These are phyloP conservation scores for Drosophila lini DNA, from an alignment of 1,140 invertebrate species.

Conservation along the genomic window DNA sequence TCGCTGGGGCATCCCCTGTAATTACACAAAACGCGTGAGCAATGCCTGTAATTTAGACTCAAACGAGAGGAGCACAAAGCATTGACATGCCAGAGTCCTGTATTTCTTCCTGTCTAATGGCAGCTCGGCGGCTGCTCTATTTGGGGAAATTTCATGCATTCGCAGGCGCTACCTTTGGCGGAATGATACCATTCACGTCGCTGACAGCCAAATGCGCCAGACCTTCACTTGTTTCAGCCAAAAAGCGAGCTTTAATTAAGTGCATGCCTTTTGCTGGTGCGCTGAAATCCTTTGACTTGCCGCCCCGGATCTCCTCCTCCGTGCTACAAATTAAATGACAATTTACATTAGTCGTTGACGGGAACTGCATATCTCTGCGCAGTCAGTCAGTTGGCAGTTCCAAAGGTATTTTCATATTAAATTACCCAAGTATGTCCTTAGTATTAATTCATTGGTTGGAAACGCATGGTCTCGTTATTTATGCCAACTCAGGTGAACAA, in stretches of 20 bases:
- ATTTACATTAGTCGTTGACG: constrained; percentile 19
- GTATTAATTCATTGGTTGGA: constrained; percentile 11
- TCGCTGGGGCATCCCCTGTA: constrained; percentile 27
- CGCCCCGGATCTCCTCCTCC: neutral
- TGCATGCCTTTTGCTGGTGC: constrained; percentile 49
- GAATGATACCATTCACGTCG: constrained; percentile 9
- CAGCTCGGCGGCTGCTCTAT: neutral
- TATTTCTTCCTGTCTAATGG: constrained; percentile 12
- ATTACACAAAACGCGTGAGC: constrained; percentile 65
- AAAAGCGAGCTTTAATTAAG: constrained; percentile 66
- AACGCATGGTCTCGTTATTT: constrained; percentile 17
- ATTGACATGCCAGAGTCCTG: constrained; percentile 23
- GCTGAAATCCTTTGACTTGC: constrained; percentile 50
- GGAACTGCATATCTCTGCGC: constrained; percentile 13
- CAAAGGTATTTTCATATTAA: constrained; percentile 47
- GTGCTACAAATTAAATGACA: constrained; percentile 42
- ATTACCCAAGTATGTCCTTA: constrained; percentile 18
- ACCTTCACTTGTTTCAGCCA: constrained; percentile 3
- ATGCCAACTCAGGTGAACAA: constrained; percentile 16
- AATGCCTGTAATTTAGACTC: constrained; percentile 60
- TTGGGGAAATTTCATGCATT: constrained; percentile 63
- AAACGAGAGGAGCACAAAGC: constrained; percentile 42
- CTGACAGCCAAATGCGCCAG: neutral
- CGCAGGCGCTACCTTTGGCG: constrained; percentile 48
- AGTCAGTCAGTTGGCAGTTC: constrained; percentile 13